Evolutionary conservation across 1,140 invertebrate genomes (phyloP), one percentile per base, ranked within the genome.

Genomic region (Drosophila tani): DNA sequence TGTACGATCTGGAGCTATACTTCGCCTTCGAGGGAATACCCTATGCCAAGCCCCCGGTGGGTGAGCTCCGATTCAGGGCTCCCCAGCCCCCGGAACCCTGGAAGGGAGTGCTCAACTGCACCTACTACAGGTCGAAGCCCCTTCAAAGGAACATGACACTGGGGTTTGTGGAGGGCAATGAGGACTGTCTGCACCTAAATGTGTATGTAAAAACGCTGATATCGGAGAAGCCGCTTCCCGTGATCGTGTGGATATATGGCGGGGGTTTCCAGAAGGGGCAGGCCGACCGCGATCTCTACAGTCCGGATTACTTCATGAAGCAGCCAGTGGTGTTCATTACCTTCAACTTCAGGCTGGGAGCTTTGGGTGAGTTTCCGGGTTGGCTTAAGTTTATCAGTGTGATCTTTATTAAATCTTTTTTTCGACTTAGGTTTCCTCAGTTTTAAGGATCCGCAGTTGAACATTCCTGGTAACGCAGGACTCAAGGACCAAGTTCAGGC

Each of bases 141-240:
- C n/a, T 91, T 63, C 90, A 91, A 41, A 53, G 65, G 11, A 71
- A 91, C 57, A 82, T 91, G 60, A 21, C 87, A 1, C 1, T 77
- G 74, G 64, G 68, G 12, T n/a, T 79, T 8, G 35, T 75, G 5
- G 75, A 85, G 3, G 95, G 95, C 7, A 88, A 92, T n/a, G 96
- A 97, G 93, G 96, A 98, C 87, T 98, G 97, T 80, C 94, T 98
- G 1, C 95, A 96, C 87, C 92, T 98, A 11, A 98, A 98, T 85
- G 94, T 98, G 2, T 97, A 96, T 84, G 95, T 95, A 0, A 91
- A 91, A 49, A 56, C 55, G 9, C 32, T 82, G 35, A 65, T 64
- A 21, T 85, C 92, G 3, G 19, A 77, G 0, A 67, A 75, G 63
- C 82, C 76, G 4, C 57, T 92, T 24, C 94, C 95, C 1, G 95